Conservation (phyloP, 2,797 vertebrate genomes). For the Peromyscus nudipes region DNA sequence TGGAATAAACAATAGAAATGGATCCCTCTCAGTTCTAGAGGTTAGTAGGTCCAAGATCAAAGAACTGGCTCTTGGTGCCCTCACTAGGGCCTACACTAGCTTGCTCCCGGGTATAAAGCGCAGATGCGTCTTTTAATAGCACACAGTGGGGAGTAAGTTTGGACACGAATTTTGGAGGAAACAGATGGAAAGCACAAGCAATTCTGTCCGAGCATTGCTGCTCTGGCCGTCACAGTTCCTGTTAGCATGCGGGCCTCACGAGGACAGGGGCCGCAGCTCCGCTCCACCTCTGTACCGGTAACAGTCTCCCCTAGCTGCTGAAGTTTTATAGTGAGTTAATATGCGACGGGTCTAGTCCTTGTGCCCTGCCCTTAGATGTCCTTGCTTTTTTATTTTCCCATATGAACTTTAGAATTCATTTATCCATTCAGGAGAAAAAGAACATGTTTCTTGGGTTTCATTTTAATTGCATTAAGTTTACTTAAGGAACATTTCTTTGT, state of each 20-base stretch:
- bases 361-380: neutral
- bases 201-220: neutral
- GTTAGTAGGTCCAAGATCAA: neutral
- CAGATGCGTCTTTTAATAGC: neutral
- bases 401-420: constrained; percentile 4
- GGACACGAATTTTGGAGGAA: neutral
- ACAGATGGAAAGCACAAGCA: neutral
- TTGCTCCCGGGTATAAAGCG: neutral
- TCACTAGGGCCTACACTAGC: neutral
- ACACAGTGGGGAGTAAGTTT: neutral
- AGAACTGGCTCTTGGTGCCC: neutral
- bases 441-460: neutral
- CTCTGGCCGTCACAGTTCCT: neutral
- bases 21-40: neutral
- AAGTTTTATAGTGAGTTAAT: constrained; percentile 9
- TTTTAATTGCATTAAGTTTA: constrained; percentile 8
- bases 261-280: no score
- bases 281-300: neutral
- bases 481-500: neutral
- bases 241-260: neutral
- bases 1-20: neutral
- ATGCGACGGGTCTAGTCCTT: neutral
- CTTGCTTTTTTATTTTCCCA: constrained; percentile 1
- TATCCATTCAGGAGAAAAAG: neutral
- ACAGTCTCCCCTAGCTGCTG: neutral